Base-by-base conservation (phyloP, 2,113 vertebrate genomes). In the Pangasianodon hypophthalmus region DNA sequence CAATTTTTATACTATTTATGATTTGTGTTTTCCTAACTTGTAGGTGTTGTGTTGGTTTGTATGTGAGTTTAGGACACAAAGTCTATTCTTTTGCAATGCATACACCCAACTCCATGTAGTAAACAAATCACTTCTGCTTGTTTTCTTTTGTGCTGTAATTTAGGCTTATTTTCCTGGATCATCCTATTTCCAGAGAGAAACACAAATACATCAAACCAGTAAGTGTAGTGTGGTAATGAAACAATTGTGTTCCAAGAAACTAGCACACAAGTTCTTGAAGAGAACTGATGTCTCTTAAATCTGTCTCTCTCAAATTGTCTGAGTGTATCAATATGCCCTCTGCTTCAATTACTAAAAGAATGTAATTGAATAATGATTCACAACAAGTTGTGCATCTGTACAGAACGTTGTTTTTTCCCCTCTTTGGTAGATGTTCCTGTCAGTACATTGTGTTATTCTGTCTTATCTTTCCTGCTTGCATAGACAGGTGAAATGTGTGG, bases 261-360 rank as follows among this genome's bases (percentile, higher is more conserved):
- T 8, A 46, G 54, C 41, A 56, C 85, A 41, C 19, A 77, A 87
- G 48, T 41, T n/a, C 16, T n/a, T 67, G 18, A 67, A 56, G 44
- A 58, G 6, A 50, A 81, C 21, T 56, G 50, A 46, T 88, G 84
- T 46, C 37, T 37, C 37, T 37, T 73, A 44, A 81, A 60, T 58
- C 14, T 87, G n/a, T 13, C 37, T 73, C 41, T 48, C 32, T 41
- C 32, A 87, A 90, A 86, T 71, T 19, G 69, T 73, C 32, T 73
- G 32, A 73, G 32, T 73, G 16, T 8, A 73, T 69, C 69, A 69
- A 37, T 44, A 46, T 69, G 41, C 29, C 73, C 62, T 46, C 44
- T 86, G 75, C 32, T 77, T 87, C 88, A 89, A 86, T 89, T 86
- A 88, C 86, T 79, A 48, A 58, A 41, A 48, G n/a, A 80, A 56